A percentile compares a stretch with the other conserved stretches of the same genome.
Evolutionary conservation across 2,888 invertebrate genomes (phyloP).

Genomic region (Drosophila ustulata): DNA sequence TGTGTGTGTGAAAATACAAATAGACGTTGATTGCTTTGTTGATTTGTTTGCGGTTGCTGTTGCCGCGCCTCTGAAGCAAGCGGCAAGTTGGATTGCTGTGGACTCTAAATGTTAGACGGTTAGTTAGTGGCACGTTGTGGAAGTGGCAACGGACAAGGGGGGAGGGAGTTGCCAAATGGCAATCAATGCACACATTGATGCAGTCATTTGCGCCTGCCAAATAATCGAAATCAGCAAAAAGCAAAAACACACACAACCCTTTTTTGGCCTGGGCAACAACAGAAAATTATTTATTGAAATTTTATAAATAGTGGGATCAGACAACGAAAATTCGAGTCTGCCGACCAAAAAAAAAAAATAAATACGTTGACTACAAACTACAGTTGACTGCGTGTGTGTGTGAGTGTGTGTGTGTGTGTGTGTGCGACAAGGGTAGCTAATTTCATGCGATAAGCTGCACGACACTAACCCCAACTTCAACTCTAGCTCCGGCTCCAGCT

Average conservation of each 20-base stretch:
- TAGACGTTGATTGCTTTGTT: conserved; percentile 81
- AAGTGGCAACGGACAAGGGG: neutral
- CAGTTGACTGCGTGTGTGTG: conserved; percentile 4
- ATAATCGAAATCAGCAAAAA: conserved; percentile 70
- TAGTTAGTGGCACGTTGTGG: conserved; percentile 68
- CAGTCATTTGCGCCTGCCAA: conserved; percentile 65
- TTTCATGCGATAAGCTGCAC: conserved; percentile 77
- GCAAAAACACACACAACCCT: conserved; percentile 41
- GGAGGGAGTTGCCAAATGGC: conserved; percentile 52
- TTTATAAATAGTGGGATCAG: conserved; percentile 84
- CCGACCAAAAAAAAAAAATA: conserved; percentile 66
- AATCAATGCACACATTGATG: conserved; percentile 78
- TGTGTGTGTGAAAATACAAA: conserved; percentile 74
- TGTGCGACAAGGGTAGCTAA: conserved; percentile 74
- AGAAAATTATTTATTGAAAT: conserved; percentile 83
- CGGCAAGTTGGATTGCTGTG: neutral
- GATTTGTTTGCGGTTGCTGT: conserved; percentile 79
- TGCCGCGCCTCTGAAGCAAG: conserved; percentile 36
- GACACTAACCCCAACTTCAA: conserved; percentile 64
- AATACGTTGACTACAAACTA: neutral
- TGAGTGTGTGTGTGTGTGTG: conserved; percentile 31
- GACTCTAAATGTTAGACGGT: conserved; percentile 69
- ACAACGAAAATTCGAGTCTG: conserved; percentile 81
- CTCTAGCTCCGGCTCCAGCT: too few species aligned
- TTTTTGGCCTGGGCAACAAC: conserved; percentile 61